Evolutionary conservation across 1,140 invertebrate species (phyloP), one percentile per base, ranked within the genome.

Genomic region (Drosophila leontia): DNA sequence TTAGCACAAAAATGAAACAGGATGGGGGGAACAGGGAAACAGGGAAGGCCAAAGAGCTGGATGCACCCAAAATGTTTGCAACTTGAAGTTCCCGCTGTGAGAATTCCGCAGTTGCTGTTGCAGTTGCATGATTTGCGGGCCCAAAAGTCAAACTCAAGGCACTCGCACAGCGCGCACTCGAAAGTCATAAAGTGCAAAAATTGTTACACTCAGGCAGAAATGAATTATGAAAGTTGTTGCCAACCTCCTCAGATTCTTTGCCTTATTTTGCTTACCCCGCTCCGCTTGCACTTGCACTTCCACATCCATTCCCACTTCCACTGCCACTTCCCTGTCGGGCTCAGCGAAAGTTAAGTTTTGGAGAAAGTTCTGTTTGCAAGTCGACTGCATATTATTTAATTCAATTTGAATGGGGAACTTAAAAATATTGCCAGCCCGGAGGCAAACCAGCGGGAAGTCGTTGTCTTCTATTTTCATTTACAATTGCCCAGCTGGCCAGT

Each of bases 141-240:
- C 61, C 58, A 44, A 74, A 71, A 74, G 71, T 75, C 74, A 79
- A 67, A 75, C 51, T 72, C 77, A 72, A 63, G 63, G 62, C 72
- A 77, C 74, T 78, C 68, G 78, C 82, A 70, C 67, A 42, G 82
- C 61, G 78, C 84, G 80, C 77, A 88, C 84, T 87, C 80, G 64
- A 88, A 87, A 87, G 84, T 87, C 84, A 84, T 87, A 87, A 87
- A 87, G 84, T 87, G 85, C 84, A 87, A 87, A 87, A 87, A 87
- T 87, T 88, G 84, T 87, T 87, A 87, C 84, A 87, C 84, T 87
- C 84, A 87, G 85, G 85, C 84, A 88, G 84, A 87, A 87, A 87
- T 87, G 84, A 87, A 88, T 87, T 87, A 87, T 87, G 84, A 87
- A 87, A 87, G 84, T 87, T 84, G 77, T 80, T 80, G 78, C 32